Base-by-base conservation (phyloP, 2,113 vertebrate genomes). In the Apistogramma diplotaenia region DNA sequence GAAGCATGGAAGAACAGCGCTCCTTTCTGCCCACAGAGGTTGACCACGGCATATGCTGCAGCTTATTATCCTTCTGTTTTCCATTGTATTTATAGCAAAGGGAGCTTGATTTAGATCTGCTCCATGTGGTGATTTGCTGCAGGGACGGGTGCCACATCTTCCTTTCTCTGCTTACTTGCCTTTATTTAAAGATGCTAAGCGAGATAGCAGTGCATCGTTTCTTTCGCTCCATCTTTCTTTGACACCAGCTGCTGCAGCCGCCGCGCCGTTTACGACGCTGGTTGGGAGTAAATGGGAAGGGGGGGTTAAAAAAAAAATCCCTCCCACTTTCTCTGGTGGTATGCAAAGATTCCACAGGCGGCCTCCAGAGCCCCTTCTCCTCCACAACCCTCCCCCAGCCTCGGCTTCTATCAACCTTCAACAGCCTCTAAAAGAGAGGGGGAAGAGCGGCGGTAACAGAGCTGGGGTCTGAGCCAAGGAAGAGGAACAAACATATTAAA, bases 41-140 rank as follows among this genome's bases (percentile, higher is more conserved):
- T 93, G 89, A 93, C 92, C 92, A 83, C 83, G 37, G 88, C 85
- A 87, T 81, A 77, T 90, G 87, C 87, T 85, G 83, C 74, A 37
- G 78, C 87, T 92, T 81, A 81, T 83, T 91, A 90, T 82, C 89
- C 85, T 74, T 85, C 87, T 83, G 82, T 91, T 93, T 90, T 89
- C 82, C 80, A 77, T 77, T 87, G 74, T 94, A 94, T 95, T 95
- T 94, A 93, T 94, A 93, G 88, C 83, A 33, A 74, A 57, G 33
- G 18, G 33, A 71, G 75, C 91, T 91, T 88, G 86, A 93, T 94
- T 94, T 94, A 92, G 91, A 94, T 85, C 85, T 78, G 81, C 91
- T 92, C 91, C 92, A 91, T 93, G 92, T 94, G 93, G 87, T 92
- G 84, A 87, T 86, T 87, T 37, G 74, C 88, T 88, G 84, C 57